phyloP scores from a whole-genome alignment of 2,797 vertebrate genomes.

The Pseudochaenichthys georgianus region DNA sequence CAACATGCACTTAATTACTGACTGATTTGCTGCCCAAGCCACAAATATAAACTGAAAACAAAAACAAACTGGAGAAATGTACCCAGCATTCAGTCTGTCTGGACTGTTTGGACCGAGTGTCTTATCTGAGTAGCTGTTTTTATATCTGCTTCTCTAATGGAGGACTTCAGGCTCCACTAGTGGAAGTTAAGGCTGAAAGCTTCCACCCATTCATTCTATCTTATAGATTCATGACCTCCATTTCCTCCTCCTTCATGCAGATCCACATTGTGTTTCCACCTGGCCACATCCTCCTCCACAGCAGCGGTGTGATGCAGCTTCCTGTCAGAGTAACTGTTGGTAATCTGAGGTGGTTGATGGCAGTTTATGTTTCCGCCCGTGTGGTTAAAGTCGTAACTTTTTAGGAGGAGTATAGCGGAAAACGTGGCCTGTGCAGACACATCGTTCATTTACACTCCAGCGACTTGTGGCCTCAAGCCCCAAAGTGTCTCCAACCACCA shows the following conservation, averaged over 20 bases:
- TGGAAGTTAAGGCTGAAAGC: background rate
- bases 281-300: conserved; percentile 15
- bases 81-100: background rate
- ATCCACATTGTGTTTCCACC: background rate
- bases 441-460: conserved; percentile 48
- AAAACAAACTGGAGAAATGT: conserved; percentile 39
- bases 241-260: background rate
- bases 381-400: conserved; percentile 42
- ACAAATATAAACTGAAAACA: conserved; percentile 51
- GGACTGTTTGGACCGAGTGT: conserved; percentile 39
- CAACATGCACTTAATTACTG: conserved; percentile 1
- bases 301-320: conserved; percentile 33
- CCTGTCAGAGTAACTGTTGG: conserved; percentile 40
- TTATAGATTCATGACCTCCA: too few species aligned
- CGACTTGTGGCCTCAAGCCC: conserved; percentile 39
- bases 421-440: conserved; percentile 46
- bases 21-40: conserved; percentile 30
- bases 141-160: conserved; percentile 39
- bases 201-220: background rate
- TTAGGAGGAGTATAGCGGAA: conserved; percentile 25
- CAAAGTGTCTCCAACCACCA: conserved; percentile 48
- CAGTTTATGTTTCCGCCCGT: conserved; percentile 61
- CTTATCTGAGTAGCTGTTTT: conserved; percentile 42
- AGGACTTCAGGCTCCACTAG: conserved; percentile 1
- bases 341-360: conserved; percentile 16